phyloP scores from a whole-genome alignment of 2,888 invertebrate species.

The Tillus elongatus region DNA sequence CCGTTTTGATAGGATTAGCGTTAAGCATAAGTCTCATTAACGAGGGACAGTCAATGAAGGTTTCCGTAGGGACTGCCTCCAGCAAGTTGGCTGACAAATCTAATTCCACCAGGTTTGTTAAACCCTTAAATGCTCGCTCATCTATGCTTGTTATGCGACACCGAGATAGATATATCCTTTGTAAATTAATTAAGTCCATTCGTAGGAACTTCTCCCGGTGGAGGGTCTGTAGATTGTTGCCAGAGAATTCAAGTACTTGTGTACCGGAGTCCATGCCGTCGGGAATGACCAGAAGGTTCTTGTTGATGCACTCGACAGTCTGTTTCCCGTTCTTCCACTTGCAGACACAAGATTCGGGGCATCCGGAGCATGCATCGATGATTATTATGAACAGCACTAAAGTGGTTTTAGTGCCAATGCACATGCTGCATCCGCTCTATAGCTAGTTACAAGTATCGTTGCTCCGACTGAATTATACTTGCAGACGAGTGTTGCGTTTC shows the following conservation, averaged over 20 bases:
- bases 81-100: slow-evolving; percentile 77
- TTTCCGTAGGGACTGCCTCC: slow-evolving; percentile 65
- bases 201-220: slow-evolving; percentile 71
- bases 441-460: no score
- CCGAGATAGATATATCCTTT: slow-evolving; percentile 72
- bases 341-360: slow-evolving; percentile 74
- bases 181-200: slow-evolving; percentile 72
- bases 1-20: slow-evolving; percentile 69
- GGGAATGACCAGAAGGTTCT: slow-evolving; percentile 67
- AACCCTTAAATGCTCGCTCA: slow-evolving; percentile 69
- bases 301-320: slow-evolving; percentile 78
- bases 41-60: slow-evolving; percentile 68
- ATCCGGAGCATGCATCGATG: slow-evolving; percentile 38
- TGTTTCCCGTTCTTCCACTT: slow-evolving; percentile 91
- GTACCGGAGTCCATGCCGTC: slow-evolving; percentile 73
- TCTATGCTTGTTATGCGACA: slow-evolving; percentile 73
- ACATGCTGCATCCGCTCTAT: slow-evolving; percentile 16
- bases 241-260: slow-evolving; percentile 77
- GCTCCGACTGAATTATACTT: no score
- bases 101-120: slow-evolving; percentile 80
- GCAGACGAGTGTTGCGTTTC: no score
- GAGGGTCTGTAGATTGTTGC: slow-evolving; percentile 71
- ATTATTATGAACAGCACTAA: slow-evolving; percentile 13
- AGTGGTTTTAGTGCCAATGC: slow-evolving; percentile 10
- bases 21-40: slow-evolving; percentile 75